phyloP scores from a whole-genome alignment of 2,113 vertebrate species.

The Geothlypis trichas region DNA sequence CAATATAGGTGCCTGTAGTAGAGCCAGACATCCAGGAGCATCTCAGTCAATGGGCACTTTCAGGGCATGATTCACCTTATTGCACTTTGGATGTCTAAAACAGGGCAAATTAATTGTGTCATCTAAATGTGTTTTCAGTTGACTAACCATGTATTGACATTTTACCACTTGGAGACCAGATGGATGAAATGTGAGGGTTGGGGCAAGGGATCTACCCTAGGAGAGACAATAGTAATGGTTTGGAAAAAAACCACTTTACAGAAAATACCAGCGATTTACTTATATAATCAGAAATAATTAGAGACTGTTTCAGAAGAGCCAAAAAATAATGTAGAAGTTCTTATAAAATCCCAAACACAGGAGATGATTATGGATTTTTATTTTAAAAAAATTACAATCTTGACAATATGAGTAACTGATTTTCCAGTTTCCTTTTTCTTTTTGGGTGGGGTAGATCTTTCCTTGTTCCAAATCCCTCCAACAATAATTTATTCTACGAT shows the following conservation, averaged over 20 bases:
- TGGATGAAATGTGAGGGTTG: neutral
- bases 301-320: neutral
- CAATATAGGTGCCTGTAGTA: neutral
- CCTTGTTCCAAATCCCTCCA: neutral
- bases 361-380: neutral
- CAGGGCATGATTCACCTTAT: neutral
- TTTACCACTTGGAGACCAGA: neutral
- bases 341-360: neutral
- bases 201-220: neutral
- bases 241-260: neutral
- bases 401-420: neutral
- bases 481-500: neutral
- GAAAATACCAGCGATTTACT: neutral
- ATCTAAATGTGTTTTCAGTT: neutral
- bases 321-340: neutral
- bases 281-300: neutral
- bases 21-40: neutral
- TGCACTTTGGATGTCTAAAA: neutral
- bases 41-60: neutral
- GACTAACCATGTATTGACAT: neutral
- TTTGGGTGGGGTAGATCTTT: neutral
- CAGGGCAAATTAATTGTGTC: neutral
- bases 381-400: neutral
- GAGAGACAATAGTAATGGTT: neutral
- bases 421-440: neutral